A percentile compares a stretch with the other conserved stretches of the same genome.
These are phyloP conservation scores for Neolamprologus fasciatus DNA, from an alignment of 2,113 vertebrate genomes.

Conservation along the genomic window DNA sequence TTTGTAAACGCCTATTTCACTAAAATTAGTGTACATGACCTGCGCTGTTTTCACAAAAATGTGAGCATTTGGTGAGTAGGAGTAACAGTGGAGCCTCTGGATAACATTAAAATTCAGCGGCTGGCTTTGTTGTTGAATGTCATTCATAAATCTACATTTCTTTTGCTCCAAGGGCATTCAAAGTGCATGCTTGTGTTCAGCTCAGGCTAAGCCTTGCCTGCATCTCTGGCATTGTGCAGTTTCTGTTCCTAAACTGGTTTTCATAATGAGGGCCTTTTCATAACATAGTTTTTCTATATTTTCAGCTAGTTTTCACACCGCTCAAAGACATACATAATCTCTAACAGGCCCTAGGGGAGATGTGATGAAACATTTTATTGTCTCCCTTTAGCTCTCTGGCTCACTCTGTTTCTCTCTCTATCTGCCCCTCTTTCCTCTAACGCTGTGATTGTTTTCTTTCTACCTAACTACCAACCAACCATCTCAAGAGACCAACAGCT, in stretches of 20 bases:
- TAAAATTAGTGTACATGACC: background rate
- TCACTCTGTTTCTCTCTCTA: background rate
- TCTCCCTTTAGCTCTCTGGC: background rate
- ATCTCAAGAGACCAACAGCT: constrained; percentile 80
- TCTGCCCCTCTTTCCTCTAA: background rate
- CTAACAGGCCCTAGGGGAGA: constrained; percentile 5
- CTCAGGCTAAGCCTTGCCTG: background rate
- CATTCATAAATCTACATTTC: constrained; percentile 12
- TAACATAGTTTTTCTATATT: background rate
- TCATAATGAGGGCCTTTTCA: background rate
- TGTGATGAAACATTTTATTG: constrained; percentile 4
- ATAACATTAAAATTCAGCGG: constrained; percentile 10
- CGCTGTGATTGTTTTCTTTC: constrained; percentile 33
- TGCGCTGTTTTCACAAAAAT: background rate
- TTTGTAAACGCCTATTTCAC: background rate
- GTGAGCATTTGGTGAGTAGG: background rate
- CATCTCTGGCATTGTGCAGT: background rate
- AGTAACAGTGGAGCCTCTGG: background rate
- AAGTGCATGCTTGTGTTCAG: background rate
- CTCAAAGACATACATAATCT: constrained; percentile 2
- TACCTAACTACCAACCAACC: constrained; percentile 28
- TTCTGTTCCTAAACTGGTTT: background rate
- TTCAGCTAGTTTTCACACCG: background rate
- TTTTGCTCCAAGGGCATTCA: constrained; percentile 16
- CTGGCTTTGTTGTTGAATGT: background rate